Evolutionary conservation across 2,888 invertebrate species (phyloP).

Genomic region (Maniola hyperantus): DNA sequence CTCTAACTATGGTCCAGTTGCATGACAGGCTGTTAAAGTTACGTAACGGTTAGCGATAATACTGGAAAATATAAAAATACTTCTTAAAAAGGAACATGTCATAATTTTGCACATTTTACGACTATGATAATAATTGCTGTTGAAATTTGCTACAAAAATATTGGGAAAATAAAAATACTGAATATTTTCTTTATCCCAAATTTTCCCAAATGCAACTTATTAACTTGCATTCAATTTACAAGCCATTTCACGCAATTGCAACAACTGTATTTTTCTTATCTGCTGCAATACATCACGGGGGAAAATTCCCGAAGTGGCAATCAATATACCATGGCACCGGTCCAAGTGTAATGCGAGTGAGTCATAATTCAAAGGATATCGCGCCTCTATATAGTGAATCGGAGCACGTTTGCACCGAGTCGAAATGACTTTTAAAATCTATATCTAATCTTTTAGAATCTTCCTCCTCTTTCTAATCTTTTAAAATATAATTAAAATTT

Average conservation of each 20-base stretch:
- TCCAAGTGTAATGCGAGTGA: slow-evolving; percentile 47
- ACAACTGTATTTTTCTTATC: slow-evolving; percentile 39
- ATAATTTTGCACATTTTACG: too few relatives aligned
- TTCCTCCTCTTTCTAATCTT: too few relatives aligned
- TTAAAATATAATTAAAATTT: too few relatives aligned
- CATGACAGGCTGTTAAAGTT: too few relatives aligned
- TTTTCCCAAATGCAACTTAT: slow-evolving; percentile 4
- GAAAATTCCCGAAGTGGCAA: slow-evolving; percentile 44
- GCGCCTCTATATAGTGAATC: slow-evolving; percentile 38
- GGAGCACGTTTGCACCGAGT: slow-evolving; percentile 28
- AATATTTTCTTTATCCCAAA: background rate
- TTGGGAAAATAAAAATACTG: background rate
- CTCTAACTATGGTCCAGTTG: too few relatives aligned
- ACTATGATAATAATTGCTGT: too few relatives aligned
- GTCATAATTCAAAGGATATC: slow-evolving; percentile 45
- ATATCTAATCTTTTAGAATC: too few relatives aligned
- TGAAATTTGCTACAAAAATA: background rate
- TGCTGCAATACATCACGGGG: slow-evolving; percentile 36
- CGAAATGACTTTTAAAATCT: background rate
- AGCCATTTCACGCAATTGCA: slow-evolving; percentile 33
- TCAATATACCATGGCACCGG: slow-evolving; percentile 47
- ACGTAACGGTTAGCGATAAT: too few relatives aligned
- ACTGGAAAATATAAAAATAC: too few relatives aligned
- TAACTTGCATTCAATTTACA: slow-evolving; percentile 36
- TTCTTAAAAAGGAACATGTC: too few relatives aligned